These are phyloP conservation scores for Drosophila demipolita DNA, from an alignment of 2,888 invertebrate genomes.

Conservation along the genomic window DNA sequence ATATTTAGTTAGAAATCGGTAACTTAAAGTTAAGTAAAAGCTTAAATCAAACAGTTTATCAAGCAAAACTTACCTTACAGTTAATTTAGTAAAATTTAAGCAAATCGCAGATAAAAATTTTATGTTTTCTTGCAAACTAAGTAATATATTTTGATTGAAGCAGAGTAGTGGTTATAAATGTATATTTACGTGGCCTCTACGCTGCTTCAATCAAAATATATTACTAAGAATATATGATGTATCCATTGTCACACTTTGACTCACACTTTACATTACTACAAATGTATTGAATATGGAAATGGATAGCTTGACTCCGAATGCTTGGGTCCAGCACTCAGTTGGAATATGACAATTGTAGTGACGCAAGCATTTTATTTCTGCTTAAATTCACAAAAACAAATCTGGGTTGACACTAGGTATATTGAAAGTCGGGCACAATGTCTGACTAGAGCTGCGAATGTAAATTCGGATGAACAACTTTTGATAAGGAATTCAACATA, in stretches of 20 bases:
- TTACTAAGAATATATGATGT: background rate
- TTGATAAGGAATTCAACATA: constrained; percentile 57
- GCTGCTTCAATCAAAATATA: background rate
- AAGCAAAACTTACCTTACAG: background rate
- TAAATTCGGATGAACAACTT: constrained; percentile 37
- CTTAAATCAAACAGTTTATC: background rate
- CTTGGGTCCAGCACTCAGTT: background rate
- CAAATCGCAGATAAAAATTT: background rate
- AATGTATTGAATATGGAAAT: constrained; percentile 6
- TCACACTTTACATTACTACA: background rate
- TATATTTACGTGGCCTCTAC: background rate
- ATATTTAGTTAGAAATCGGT: background rate
- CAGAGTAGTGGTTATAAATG: background rate
- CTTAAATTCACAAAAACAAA: background rate
- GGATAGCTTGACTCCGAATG: background rate
- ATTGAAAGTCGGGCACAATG: background rate
- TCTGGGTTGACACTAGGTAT: background rate
- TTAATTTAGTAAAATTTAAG: background rate
- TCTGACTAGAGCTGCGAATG: background rate
- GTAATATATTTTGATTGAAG: background rate
- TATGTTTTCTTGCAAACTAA: background rate
- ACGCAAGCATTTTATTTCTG: constrained; percentile 2
- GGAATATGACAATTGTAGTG: background rate
- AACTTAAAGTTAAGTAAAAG: background rate
- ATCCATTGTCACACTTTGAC: background rate